Evolutionary conservation across 2,113 vertebrate genomes (phyloP).

Genomic region (Syngnathoides biaculeatus): DNA sequence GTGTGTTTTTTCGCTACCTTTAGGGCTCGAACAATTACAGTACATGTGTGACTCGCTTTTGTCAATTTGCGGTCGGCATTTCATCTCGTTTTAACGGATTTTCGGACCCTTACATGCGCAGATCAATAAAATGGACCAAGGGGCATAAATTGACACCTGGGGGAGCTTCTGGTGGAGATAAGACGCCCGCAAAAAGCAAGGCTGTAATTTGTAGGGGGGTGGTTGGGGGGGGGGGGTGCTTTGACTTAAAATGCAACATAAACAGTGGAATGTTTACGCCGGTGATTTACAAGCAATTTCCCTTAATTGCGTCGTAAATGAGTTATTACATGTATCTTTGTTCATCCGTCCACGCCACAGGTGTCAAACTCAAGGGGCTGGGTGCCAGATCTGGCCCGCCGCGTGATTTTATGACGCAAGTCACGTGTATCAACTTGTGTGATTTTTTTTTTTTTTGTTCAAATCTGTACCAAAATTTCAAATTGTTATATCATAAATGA

Average conservation of each 20-base stretch:
- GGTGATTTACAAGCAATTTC: background rate
- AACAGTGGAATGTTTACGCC: background rate
- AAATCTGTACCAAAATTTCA: too few relatives aligned
- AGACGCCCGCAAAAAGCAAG: background rate
- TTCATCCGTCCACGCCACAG: background rate
- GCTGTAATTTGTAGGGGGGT: background rate
- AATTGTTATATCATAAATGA: too few relatives aligned
- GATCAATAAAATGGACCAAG: constrained; percentile 56
- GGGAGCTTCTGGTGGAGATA: constrained; percentile 27
- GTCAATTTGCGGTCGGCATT: constrained; percentile 26
- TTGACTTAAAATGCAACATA: background rate
- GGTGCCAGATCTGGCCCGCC: too few relatives aligned
- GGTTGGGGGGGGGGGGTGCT: too few relatives aligned
- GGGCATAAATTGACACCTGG: constrained; percentile 48
- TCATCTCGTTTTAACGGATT: constrained; percentile 33
- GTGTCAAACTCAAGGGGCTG: too few relatives aligned
- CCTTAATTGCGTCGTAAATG: too few relatives aligned
- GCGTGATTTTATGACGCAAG: too few relatives aligned
- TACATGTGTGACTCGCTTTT: constrained; percentile 5
- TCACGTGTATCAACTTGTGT: too few relatives aligned
- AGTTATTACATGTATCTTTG: too few relatives aligned
- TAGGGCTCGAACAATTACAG: constrained; percentile 28
- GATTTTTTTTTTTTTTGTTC: too few relatives aligned
- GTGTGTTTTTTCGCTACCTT: constrained; percentile 43
- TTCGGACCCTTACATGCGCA: constrained; percentile 28